phyloP scores from a whole-genome alignment of 2,113 vertebrate genomes.

The Trinectes maculatus region DNA sequence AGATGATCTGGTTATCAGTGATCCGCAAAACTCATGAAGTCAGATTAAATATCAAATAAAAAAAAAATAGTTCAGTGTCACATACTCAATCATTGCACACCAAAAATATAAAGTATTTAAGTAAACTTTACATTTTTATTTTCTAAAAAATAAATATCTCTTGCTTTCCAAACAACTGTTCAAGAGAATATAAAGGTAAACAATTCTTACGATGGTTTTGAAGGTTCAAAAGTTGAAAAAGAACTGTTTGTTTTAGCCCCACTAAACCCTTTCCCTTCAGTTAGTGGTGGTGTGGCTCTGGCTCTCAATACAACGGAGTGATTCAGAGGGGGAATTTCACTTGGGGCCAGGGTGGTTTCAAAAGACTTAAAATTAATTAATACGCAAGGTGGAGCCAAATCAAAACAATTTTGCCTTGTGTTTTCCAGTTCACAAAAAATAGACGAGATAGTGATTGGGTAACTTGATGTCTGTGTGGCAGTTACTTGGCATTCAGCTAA shows the following conservation, averaged over 20 bases:
- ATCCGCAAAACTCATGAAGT: constrained; percentile 25
- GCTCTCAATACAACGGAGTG: constrained; percentile 60
- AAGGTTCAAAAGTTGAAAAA: constrained; percentile 46
- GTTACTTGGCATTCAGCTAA: constrained; percentile 22
- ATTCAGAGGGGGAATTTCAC: constrained; percentile 56
- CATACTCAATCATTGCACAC: too few relatives aligned
- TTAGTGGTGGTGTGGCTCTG: constrained; percentile 49
- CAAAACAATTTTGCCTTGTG: constrained; percentile 33
- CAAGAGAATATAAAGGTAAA: constrained; percentile 23
- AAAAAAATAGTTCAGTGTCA: too few relatives aligned
- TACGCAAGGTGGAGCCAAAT: constrained; percentile 41
- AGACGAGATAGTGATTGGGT: constrained; percentile 13
- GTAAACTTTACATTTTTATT: background rate
- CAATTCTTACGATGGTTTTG: constrained; percentile 41
- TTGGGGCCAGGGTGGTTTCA: constrained; percentile 34
- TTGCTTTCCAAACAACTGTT: constrained; percentile 26
- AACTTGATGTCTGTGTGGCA: constrained; percentile 34
- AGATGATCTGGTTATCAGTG: background rate
- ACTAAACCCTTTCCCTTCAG: constrained; percentile 51
- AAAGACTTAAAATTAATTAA: constrained; percentile 33
- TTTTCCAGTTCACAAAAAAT: constrained; percentile 24
- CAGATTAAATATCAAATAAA: constrained; percentile 27
- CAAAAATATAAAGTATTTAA: too few relatives aligned
- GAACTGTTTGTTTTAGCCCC: constrained; percentile 41
- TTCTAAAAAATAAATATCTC: constrained; percentile 4